Evolutionary conservation across 2,797 vertebrate genomes (phyloP), one percentile per base, ranked within the genome.

Genomic region (Vipera latastei): DNA sequence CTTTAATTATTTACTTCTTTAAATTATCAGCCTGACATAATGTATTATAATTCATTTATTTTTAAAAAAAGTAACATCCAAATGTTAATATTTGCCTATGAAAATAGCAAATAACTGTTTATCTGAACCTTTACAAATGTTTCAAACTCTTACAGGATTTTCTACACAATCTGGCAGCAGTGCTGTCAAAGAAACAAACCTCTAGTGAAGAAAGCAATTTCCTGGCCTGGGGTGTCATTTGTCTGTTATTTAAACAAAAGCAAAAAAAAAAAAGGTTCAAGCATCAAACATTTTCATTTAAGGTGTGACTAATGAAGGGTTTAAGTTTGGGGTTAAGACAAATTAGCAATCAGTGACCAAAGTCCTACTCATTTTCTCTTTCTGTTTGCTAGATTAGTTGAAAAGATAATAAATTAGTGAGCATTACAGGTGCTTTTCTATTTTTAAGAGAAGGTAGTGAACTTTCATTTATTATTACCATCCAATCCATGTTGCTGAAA

Each of bases 151-250:
- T 91, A 38, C 91, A 94, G 73, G 92, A 88, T 22, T 90, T 92
- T 90, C 44, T 38, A n/a, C 0, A 0, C 0, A 0, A 61, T 0
- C 8, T 96, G 94, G 90, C 94, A 95, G 94, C 95, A 18, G 18
- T 97, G 96, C 95, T 96, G 96, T 86, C 63, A 95, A 96, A 97
- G 97, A 97, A 96, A 91, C 95, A 96, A 96, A 98, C 96, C 97
- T 95, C 96, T 97, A 96, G 98, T 97, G 97, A 97, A 97, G 97
- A 97, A 98, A 98, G 97, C 97, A 98, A 98, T 98, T 98, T 99
- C 98, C 98, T 97, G 98, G 98, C 98, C 98, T 97, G 97, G 94
- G 96, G 97, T 96, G 94, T 97, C 96, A 91, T 96, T 98, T 98
- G 98, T 97, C 95, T 96, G 94, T 96, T 96, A 96, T 95, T 86